Evolutionary conservation across 2,888 invertebrate species (phyloP), one percentile per base, ranked within the genome.

Genomic region (Caenorhabditis sulstoni): DNA sequence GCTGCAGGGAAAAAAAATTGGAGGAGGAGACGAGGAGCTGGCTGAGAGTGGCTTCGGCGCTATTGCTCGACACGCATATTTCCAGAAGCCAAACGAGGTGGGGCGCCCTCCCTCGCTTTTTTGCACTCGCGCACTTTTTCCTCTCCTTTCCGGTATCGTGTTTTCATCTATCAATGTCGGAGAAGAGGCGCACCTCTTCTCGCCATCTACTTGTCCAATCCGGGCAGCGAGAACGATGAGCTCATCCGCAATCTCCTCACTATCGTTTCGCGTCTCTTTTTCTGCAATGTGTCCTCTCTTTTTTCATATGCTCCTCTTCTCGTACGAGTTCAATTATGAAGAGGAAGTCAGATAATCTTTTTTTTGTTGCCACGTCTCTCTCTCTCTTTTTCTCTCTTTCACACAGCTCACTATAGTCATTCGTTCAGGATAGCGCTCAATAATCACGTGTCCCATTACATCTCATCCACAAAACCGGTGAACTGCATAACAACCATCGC

Each of bases 11-110:
- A 3, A 29, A 29, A 29, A 29, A 20, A 14, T 3, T 23, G 52
- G 29, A 29, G 23, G 52, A 44, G 58, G 50, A 58, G 39, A 35
- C 29, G 58, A 67, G 47, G 22, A 37, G 12, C 55, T 39, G 53
- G 52, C 59, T 68, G 29, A 29, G 39, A 52, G 45, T 44, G 59
- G 59, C 50, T 29, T 50, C 18, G n/a, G n/a, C 52, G 61, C 53
- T 70, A 61, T 70, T 68, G 22, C 55, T 39, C 45, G 18, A 41
- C 59, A 55, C 53, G 59, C 53, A 62, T 62, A 70, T 53, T 59
- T 70, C 39, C 61, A 59, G 59, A 68, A 67, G 67, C 58, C 50
- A 7, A 49, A 58, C 35, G 39, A 12, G 50, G 20, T 50, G 59
- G 50, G 68, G 59, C 52, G 59, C 59, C 50, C 52, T 29, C 39